Evolutionary conservation across 2,113 vertebrate species (phyloP), one percentile per base, ranked within the genome.

Genomic region (Collichthys lucidus): DNA sequence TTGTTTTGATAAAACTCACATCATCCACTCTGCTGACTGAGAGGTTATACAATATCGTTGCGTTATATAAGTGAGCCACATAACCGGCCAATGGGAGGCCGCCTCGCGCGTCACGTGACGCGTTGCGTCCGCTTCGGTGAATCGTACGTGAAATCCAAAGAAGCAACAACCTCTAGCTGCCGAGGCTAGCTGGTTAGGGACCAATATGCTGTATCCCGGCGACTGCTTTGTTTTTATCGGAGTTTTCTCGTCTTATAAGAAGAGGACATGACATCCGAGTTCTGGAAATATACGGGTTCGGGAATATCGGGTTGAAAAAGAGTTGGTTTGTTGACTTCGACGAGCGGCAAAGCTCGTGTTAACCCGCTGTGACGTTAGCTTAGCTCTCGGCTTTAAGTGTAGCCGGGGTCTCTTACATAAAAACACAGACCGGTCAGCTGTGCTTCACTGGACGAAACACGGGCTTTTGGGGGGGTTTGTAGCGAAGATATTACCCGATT

Each of bases 11-110:
- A 15, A 40, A 24, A 16, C 61, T 63, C n/a, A 11, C 53, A 44
- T 57, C 52, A 44, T 50, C 72, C 40, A 40, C 31, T 40, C 42
- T 40, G 55, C 46, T 5, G 59, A n/a, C 71, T 5, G 4, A 64
- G 20, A 61, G 67, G 86, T 93, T 95, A 95, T 90, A 94, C 93
- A 95, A 95, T 80, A 83, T 78, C n/a, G 64, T 46, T 40, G 50
- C 77, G 74, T 95, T 96, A 95, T 94, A 94, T 95, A 96, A 96
- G 92, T 83, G 90, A 90, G 91, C 87, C 90, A 92, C 66, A 91
- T 78, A 71, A 17, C 4, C 0, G 55, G 15, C 93, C 93, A 94
- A 94, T 92, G 2, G 63, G 20, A 74, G 26, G 1, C 0, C 16
- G 63, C 2, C 11, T 29, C 20, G 24, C 0, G 50, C 9, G 66